Conservation (phyloP, 2,797 vertebrate genomes). For the Eulemur coronatus region DNA sequence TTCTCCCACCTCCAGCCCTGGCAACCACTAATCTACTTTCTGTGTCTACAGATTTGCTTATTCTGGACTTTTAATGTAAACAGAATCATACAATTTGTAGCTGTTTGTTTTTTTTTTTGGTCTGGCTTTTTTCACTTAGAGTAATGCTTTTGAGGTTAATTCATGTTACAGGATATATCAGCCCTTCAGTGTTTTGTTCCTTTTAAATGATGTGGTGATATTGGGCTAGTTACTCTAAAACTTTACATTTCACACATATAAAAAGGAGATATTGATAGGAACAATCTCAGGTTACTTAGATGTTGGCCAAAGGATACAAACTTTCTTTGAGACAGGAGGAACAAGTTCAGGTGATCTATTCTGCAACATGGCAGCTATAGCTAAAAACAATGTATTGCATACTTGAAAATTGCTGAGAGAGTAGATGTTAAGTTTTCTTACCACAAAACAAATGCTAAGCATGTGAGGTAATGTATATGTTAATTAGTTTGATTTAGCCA, state of each 20-base stretch:
- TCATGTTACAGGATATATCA: accelerated
- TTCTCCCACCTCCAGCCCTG: accelerated
- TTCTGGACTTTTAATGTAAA: background rate
- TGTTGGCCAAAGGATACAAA: background rate
- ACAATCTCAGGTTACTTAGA: background rate
- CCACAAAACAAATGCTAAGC: background rate
- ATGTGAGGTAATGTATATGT: background rate
- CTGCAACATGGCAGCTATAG: too few species aligned
- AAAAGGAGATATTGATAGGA: too few species aligned
- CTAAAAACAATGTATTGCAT: background rate
- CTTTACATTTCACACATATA: background rate
- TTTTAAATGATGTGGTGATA: background rate
- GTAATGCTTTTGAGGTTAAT: background rate
- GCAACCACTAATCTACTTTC: accelerated
- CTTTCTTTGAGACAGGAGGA: background rate
- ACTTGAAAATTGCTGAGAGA: background rate
- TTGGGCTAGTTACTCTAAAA: background rate
- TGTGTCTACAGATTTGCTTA: background rate
- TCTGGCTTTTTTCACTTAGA: background rate
- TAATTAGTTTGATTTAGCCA: background rate
- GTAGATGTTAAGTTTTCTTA: background rate
- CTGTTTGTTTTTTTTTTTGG: too few species aligned
- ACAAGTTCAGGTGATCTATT: too few species aligned
- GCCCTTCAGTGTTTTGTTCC: background rate
- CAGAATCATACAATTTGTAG: accelerated